A percentile compares a stretch with the other conserved stretches of the same genome.
Evolutionary conservation across 2,888 invertebrate species (phyloP).

Genomic region (Cephus pulcher): DNA sequence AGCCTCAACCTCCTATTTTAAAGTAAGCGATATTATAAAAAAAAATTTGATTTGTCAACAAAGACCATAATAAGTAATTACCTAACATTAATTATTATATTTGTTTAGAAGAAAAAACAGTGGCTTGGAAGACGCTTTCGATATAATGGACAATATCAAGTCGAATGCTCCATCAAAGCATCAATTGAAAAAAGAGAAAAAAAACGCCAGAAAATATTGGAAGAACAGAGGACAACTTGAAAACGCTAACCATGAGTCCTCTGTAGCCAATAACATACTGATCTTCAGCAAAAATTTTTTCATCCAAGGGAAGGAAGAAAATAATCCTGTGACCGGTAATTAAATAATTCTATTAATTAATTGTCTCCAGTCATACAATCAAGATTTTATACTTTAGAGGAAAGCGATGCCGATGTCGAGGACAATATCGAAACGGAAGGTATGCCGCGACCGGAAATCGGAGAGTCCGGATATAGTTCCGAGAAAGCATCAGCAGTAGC

Average conservation of each 20-base stretch:
- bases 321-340: conserved; percentile 14
- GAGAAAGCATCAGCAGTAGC: conserved; percentile 71
- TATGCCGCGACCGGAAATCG: conserved; percentile 67
- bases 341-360: not conserved
- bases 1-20: conserved; percentile 78
- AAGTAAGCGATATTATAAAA: conserved; percentile 40
- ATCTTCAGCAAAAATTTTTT: conserved; percentile 38
- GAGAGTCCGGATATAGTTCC: conserved; percentile 79
- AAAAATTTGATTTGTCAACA: not conserved
- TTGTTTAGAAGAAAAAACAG: conserved; percentile 45
- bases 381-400: conserved; percentile 66
- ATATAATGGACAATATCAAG: conserved; percentile 44
- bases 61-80: not conserved
- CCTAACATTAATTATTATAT: not conserved
- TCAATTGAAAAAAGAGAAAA: conserved; percentile 75
- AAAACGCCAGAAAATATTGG: conserved; percentile 71
- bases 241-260: not conserved
- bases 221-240: conserved; percentile 54
- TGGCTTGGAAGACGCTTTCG: conserved; percentile 45
- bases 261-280: conserved; percentile 25
- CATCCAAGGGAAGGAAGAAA: conserved; percentile 46
- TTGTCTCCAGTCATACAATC: not conserved
- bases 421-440: conserved; percentile 75
- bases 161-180: conserved; percentile 70
- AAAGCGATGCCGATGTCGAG: conserved; percentile 85